Percentiles rank a stretch among this genome's conserved stretches.
Evolutionary conservation across 2,113 vertebrate species (phyloP).

Genomic region (Chloropsis hardwickii): DNA sequence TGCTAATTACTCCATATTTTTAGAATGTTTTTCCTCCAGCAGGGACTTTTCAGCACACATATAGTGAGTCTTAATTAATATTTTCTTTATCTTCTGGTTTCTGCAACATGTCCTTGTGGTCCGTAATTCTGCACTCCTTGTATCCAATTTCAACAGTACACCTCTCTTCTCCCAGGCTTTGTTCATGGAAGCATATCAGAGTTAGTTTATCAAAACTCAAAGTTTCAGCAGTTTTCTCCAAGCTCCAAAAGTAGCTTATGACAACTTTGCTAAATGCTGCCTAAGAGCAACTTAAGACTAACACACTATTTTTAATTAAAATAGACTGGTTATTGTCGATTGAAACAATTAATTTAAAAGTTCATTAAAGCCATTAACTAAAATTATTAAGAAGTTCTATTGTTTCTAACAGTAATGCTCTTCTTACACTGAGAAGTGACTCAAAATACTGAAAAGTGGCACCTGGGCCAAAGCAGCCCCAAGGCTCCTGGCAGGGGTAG

Average conservation of each 20-base stretch:
- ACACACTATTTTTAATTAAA: background rate
- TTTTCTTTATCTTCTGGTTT: background rate
- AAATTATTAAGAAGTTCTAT: background rate
- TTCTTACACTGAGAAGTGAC: background rate
- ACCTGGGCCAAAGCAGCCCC: background rate
- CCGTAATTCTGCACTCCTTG: background rate
- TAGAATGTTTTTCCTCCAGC: background rate
- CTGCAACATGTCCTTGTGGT: background rate
- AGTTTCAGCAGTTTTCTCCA: background rate
- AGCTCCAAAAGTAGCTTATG: background rate
- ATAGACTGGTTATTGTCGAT: background rate
- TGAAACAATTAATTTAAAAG: background rate
- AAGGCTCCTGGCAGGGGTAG: background rate
- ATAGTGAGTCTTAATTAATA: accelerated
- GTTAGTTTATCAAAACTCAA: background rate
- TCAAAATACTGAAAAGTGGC: no score
- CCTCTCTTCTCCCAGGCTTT: background rate
- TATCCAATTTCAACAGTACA: background rate
- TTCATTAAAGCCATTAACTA: background rate
- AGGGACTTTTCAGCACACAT: background rate
- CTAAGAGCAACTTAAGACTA: background rate
- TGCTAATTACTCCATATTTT: background rate
- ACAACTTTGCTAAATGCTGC: background rate
- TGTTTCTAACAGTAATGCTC: background rate
- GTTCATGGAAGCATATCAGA: background rate